These are phyloP conservation scores for Lepidurus packardi DNA, from an alignment of 1,140 invertebrate genomes.

Conservation along the genomic window DNA sequence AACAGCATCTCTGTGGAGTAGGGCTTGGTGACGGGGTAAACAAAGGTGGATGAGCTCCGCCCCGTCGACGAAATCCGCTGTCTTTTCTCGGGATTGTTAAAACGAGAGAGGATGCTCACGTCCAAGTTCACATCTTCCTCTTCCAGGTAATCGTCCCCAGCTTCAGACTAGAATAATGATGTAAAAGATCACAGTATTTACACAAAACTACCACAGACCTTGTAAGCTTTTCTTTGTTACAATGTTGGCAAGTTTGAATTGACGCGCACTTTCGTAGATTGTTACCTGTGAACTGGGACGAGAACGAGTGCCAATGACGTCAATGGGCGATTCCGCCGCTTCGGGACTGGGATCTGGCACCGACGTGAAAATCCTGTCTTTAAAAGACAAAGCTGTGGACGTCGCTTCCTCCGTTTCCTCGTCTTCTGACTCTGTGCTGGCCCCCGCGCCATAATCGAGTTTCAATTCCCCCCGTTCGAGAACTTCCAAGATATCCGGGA, in stretches of 20 bases:
- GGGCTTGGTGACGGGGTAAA: not conserved
- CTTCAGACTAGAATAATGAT: not conserved
- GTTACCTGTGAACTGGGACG: slow-evolving; percentile 30
- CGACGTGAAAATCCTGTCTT: not conserved
- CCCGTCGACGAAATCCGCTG: not conserved
- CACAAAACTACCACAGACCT: not conserved
- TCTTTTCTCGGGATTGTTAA: slow-evolving; percentile 2
- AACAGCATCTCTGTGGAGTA: not conserved
- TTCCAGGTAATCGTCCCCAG: slow-evolving; percentile 22
- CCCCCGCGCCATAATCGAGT: slow-evolving; percentile 48
- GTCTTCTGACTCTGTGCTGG: slow-evolving; percentile 49
- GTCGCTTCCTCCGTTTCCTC: slow-evolving; percentile 47
- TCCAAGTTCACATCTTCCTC: slow-evolving; percentile 31
- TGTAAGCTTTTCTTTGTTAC: not conserved
- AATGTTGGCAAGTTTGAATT: too few relatives aligned
- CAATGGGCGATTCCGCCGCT: slow-evolving; percentile 5
- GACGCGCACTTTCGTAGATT: not conserved
- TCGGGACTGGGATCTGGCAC: slow-evolving; percentile 25
- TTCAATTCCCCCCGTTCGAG: slow-evolving; percentile 80
- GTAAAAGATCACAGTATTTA: not conserved
- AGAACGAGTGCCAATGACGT: slow-evolving; percentile 28
- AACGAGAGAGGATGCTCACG: slow-evolving; percentile 31
- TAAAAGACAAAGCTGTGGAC: slow-evolving; percentile 34
- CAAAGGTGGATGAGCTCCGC: not conserved
- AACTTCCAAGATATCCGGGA: slow-evolving; percentile 66